phyloP scores from a whole-genome alignment of 1,140 invertebrate genomes.

The Leucophenga varia region DNA sequence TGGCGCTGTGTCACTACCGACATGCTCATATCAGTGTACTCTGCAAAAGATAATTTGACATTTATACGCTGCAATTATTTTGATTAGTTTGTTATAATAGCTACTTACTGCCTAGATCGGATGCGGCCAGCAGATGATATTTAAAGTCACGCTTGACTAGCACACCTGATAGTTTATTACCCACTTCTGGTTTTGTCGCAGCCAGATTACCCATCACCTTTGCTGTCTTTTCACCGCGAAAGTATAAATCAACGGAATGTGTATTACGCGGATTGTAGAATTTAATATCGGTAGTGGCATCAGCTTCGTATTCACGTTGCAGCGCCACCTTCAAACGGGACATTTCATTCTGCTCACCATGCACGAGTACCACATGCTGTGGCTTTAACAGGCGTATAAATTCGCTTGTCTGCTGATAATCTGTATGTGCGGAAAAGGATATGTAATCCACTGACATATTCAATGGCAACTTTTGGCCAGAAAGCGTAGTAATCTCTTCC shows the following conservation, averaged over 20 bases:
- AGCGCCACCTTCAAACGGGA: slow-evolving; percentile 90
- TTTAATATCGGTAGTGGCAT: slow-evolving; percentile 81
- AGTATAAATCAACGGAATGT: slow-evolving; percentile 88
- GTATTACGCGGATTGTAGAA: slow-evolving; percentile 97
- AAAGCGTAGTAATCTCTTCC: slow-evolving; percentile 94
- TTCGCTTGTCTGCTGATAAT: slow-evolving; percentile 98
- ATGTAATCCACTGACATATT: slow-evolving; percentile 99
- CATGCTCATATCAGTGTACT: slow-evolving; percentile 95
- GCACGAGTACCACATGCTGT: slow-evolving; percentile 91
- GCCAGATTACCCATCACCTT: slow-evolving; percentile 95
- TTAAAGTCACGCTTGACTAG: slow-evolving; percentile 98
- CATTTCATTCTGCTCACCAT: slow-evolving; percentile 99
- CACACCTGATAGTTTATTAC: slow-evolving; percentile 84
- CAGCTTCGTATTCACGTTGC: slow-evolving; percentile 91
- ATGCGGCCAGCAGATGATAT: slow-evolving; percentile 90
- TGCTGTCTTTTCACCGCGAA: slow-evolving; percentile 95
- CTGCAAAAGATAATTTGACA: slow-evolving; percentile 58
- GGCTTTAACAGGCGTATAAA: slow-evolving; percentile 94
- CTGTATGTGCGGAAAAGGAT: slow-evolving; percentile 98
- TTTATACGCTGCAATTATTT: no score
- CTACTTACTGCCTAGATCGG: slow-evolving; percentile 82
- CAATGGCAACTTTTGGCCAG: slow-evolving; percentile 91
- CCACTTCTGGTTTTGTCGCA: slow-evolving; percentile 75
- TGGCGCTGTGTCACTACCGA: slow-evolving; percentile 89
- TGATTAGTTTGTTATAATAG: slow-evolving; percentile 3